phyloP scores from a whole-genome alignment of 1,140 invertebrate species.

The Leptopilina clavipes region DNA sequence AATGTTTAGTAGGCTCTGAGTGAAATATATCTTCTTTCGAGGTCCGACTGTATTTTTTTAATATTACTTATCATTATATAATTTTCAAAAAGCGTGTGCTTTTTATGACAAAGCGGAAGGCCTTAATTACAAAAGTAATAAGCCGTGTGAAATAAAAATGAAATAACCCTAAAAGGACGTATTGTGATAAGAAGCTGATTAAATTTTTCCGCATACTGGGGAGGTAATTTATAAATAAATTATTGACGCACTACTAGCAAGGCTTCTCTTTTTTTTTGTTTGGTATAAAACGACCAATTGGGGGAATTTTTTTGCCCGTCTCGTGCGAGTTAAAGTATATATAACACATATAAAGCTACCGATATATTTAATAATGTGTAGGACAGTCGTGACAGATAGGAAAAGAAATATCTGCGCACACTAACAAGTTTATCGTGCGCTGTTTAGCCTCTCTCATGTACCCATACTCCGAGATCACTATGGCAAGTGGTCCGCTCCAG shows the following conservation, averaged over 20 bases:
- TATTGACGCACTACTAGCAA: no score
- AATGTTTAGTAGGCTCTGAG: no score
- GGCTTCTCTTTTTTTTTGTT: neutral
- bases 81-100: neutral
- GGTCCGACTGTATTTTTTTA: no score
- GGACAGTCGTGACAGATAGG: slow-evolving; percentile 48
- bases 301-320: neutral
- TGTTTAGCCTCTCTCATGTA: slow-evolving; percentile 47
- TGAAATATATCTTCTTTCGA: no score
- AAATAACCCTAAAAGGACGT: neutral
- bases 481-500: slow-evolving; percentile 60
- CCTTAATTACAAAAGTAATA: slow-evolving; percentile 16
- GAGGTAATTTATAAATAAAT: no score
- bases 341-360: neutral
- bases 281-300: no score
- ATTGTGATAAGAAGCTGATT: neutral
- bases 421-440: slow-evolving; percentile 46
- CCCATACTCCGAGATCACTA: slow-evolving; percentile 33
- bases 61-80: no score
- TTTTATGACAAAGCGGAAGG: neutral
- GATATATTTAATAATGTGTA: slow-evolving; percentile 56
- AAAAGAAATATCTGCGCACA: slow-evolving; percentile 56
- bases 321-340: no score
- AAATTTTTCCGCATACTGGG: neutral
- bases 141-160: neutral